Base-by-base conservation (phyloP, 2,113 vertebrate species). In the Poeciliopsis prolifica region DNA sequence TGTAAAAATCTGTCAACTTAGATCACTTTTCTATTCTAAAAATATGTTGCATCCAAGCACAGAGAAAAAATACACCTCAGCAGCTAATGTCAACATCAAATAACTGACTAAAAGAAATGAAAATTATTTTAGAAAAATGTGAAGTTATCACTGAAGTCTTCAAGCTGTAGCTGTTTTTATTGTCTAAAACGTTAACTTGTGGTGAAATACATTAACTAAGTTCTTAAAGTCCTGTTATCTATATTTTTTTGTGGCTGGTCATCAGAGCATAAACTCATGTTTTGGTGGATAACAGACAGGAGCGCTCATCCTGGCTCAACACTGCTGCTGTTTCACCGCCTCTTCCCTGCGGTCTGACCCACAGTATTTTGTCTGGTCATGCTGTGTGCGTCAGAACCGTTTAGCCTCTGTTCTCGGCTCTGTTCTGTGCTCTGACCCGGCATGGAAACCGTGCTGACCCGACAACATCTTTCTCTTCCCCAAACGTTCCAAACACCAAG, bases 381-480 rank as follows among this genome's bases (percentile, higher is more conserved):
- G 58, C 70, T 72, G 85, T 7, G 62, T 24, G 77, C 73, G 72
- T 87, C 82, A 85, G 35, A 15, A 15, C 28, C 13, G 7, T 15
- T 73, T 66, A 86, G 78, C 77, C 82, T 77, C n/a, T 48, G 73
- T 72, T 37, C 42, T 42, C 2, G 3, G 67, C 65, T 31, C 54
- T 28, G 4, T 31, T 64, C 70, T 54, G 28, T 10, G 64, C 64
- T 71, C 42, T 84, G 87, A 86, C 83, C 83, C 24, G 12, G 8
- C 81, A 82, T n/a, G 24, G 70, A 58, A 79, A 37, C 74, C 28
- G 61, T 14, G 62, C 64, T 86, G 89, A 91, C 85, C 85, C 75
- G 1, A 77, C 70, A 84, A 70, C 1, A 6, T 48, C 60, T 75
- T 61, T 0, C 72, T 79, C 75, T 80, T 61, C 60, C n/a, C 44